Evolutionary conservation across 1,140 invertebrate genomes (phyloP), one percentile per base, ranked within the genome.

Genomic region (Platyscapa corneri): DNA sequence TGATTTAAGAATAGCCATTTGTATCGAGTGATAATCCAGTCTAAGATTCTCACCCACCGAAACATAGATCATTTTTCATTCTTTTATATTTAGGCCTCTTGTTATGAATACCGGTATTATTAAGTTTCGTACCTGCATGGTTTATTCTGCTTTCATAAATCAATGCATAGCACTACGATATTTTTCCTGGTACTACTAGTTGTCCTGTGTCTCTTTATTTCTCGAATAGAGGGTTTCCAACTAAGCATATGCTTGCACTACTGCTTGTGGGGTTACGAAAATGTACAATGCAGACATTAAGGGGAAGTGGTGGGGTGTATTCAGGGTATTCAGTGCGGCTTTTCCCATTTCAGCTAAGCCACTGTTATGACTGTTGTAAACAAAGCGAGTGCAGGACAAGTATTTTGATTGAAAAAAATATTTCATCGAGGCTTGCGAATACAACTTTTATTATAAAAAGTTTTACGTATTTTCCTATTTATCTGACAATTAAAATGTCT

Each of bases 121-220:
- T 37, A 74, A 42, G 20, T n/a, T 12, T 5, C 23, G 14, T 42
- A 42, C 70, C 27, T n/a, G 70, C 0, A 27, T 42, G 37, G 42
- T 74, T 42, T 74, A 74, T n/a, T 39, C 70, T 3, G 10, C 20
- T 27, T 0, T 39, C 23, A n/a, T 42, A 74, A 74, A 74, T 42
- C 20, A 74, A 27, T 42, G 39, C n/a, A 56, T 27, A 83, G 77
- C 76, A 77, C 77, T 83, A 75, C 39, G 70, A 56, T 49, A 60
- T 77, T 77, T 60, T 49, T 76, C 74, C 34, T 84, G 86, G 88
- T 86, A 60, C 70, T 60, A 65, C 70, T 60, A 65, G 20, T 65
- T 5, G 32, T 83, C 37, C 20, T 32, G 23, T 42, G 70, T 74
- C 37, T 70, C 34, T 42, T 74, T 42, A 42, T 56, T 72, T 82